Base-by-base conservation (phyloP, 2,888 invertebrate genomes). In the Galeopsomyia nigrocyanea region DNA sequence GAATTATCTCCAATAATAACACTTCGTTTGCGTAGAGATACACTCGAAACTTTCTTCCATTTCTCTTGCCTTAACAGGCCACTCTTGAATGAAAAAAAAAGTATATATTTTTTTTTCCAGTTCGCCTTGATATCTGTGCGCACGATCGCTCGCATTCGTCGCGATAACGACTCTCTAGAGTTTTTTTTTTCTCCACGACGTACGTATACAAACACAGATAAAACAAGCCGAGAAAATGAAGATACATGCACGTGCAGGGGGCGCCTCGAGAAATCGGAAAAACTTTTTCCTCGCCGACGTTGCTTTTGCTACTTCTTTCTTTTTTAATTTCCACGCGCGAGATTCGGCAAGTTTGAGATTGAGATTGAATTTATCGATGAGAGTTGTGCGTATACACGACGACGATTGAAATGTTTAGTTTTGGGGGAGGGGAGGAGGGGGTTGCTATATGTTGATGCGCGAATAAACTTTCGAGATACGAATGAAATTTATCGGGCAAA, bases 331-430 rank as follows among this genome's bases (percentile, higher is more conserved):
- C 61, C 46, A 9, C 39, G 65, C 31, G n/a, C 22, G 22, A 66
- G 71, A 66, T 60, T 65, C 47, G 16, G 58, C 51, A 71, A 71
- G 60, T 71, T 26, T 71, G 61, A 49, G 61, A 71, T 66, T 71
- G 71, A 61, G 61, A 71, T 66, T 66, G 71, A 66, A 71, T 71
- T 71, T 71, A 66, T 71, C 21, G 61, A 60, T 61, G 39, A 26
- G 46, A 26, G n/a, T 39, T 39, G 13, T 39, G 14, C 17, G 50
- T 63, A 63, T 50, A 22, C 10, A 49, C 39, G 10, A 16, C 51
- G 17, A 5, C 14, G 14, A n/a, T 31, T 49, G 22, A 14, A 19
- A 39, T 46, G 22, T 51, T 56, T 58, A 60, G 67, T 51, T 39
- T n/a, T n/a, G n/a, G n/a, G n/a, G n/a, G n/a, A n/a, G n/a, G n/a